A percentile compares a stretch with the other conserved stretches of the same genome.
phyloP scores from a whole-genome alignment of 2,113 vertebrate genomes.

The Forbesichthys papilliferus region DNA sequence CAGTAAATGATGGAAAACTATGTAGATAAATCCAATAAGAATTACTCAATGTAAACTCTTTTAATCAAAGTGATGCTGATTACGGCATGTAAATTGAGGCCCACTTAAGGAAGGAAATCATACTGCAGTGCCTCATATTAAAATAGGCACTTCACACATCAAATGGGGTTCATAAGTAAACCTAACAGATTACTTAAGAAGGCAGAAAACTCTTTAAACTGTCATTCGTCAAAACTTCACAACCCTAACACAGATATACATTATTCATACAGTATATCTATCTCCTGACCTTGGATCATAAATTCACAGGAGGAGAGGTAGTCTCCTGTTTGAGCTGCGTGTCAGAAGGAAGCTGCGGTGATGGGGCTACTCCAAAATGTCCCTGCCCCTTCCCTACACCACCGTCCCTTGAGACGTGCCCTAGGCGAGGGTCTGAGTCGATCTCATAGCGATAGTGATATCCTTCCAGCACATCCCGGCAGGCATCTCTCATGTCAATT shows the following conservation, averaged over 20 bases:
- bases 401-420: conserved; percentile 41
- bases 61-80: conserved; percentile 1
- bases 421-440: conserved; percentile 74
- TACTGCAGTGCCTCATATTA: conserved; percentile 32
- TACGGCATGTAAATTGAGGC: conserved; percentile 4
- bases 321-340: conserved; percentile 41
- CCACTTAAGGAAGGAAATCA: not conserved
- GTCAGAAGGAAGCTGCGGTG: conserved; percentile 51
- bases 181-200: conserved; percentile 15
- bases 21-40: not conserved
- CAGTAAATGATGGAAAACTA: too few species aligned
- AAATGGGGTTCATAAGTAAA: conserved; percentile 7
- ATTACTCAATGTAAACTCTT: not conserved
- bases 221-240: not conserved
- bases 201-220: conserved; percentile 1
- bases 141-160: conserved; percentile 51
- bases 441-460: conserved; percentile 80
- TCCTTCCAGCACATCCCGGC: conserved; percentile 74
- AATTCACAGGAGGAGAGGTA: conserved; percentile 12
- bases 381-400: conserved; percentile 14
- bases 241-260: conserved; percentile 16
- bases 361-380: conserved; percentile 24
- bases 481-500: conserved; percentile 70
- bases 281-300: conserved; percentile 17
- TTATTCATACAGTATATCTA: not conserved